Percentiles rank a stretch among this genome's conserved stretches.
phyloP scores from a whole-genome alignment of 1,140 invertebrate species.

The Papilio helenus region DNA sequence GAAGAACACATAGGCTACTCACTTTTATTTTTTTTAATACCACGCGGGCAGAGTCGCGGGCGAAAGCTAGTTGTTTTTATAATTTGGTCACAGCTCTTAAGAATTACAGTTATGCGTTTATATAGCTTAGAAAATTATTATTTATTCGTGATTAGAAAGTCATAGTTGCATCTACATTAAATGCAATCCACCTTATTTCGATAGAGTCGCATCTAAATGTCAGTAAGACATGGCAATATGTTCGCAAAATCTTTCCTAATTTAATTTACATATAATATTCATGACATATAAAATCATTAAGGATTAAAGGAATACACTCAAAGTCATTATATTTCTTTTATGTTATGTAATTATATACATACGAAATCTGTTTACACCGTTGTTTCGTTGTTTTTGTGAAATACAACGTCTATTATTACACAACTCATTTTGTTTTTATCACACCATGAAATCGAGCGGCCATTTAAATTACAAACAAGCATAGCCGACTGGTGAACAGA shows the following conservation, averaged over 20 bases:
- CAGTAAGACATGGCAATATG: not conserved
- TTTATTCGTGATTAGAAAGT: not conserved
- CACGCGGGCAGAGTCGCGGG: too few species aligned
- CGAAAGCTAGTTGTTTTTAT: too few species aligned
- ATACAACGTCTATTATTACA: slow-evolving; percentile 5
- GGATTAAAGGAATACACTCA: not conserved
- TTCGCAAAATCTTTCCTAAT: not conserved
- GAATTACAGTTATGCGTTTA: not conserved
- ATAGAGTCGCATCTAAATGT: not conserved
- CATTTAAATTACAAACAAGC: slow-evolving; percentile 28
- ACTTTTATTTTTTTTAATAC: too few species aligned
- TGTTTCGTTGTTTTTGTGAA: not conserved
- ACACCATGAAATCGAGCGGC: slow-evolving; percentile 23
- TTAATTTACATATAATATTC: not conserved
- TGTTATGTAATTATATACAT: slow-evolving; percentile 13
- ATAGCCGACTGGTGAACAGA: not conserved
- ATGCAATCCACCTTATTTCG: not conserved
- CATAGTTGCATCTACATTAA: not conserved
- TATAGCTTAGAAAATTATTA: not conserved
- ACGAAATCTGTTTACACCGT: slow-evolving; percentile 2
- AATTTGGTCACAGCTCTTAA: too few species aligned
- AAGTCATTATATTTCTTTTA: not conserved
- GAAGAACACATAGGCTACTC: too few species aligned
- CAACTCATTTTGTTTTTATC: slow-evolving; percentile 25
- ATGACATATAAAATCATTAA: not conserved